A percentile compares a stretch with the other conserved stretches of the same genome.
These are phyloP conservation scores for Leistus spinibarbis DNA, from an alignment of 2,888 invertebrate genomes.

Conservation along the genomic window DNA sequence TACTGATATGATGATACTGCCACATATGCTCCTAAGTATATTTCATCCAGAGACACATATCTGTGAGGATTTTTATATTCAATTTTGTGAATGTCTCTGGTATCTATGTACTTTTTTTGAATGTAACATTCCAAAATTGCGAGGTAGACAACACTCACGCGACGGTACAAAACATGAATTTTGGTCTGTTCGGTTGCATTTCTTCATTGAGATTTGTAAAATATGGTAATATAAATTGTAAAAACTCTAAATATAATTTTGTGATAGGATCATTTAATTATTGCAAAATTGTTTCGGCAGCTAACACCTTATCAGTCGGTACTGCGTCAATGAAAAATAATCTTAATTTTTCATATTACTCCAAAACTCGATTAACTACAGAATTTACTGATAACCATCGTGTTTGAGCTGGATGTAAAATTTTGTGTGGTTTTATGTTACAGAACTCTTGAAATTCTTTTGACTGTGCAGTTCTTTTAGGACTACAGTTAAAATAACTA, in stretches of 20 bases:
- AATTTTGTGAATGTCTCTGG: slow-evolving; percentile 25
- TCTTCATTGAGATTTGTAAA: slow-evolving; percentile 41
- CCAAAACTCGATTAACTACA: slow-evolving; percentile 40
- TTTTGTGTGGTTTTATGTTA: slow-evolving; percentile 41
- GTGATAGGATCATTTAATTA: slow-evolving; percentile 28
- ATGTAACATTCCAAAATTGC: slow-evolving; percentile 36
- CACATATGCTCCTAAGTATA: slow-evolving; percentile 40
- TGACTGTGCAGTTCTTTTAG: slow-evolving; percentile 42
- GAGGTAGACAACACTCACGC: slow-evolving; percentile 24
- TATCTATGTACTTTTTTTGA: slow-evolving; percentile 32
- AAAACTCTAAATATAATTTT: slow-evolving; percentile 41
- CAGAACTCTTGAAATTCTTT: slow-evolving; percentile 41
- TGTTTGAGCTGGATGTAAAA: slow-evolving; percentile 41
- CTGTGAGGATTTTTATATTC: slow-evolving; percentile 39
- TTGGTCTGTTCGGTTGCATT: slow-evolving; percentile 42
- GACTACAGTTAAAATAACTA: slow-evolving; percentile 45
- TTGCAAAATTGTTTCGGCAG: slow-evolving; percentile 25
- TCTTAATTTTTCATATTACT: slow-evolving; percentile 40
- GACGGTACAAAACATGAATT: slow-evolving; percentile 40
- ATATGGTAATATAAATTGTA: slow-evolving; percentile 40
- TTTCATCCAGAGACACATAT: slow-evolving; percentile 32
- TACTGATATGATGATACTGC: slow-evolving; percentile 12
- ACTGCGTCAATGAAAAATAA: slow-evolving; percentile 39
- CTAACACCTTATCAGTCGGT: slow-evolving; percentile 17
- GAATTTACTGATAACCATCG: slow-evolving; percentile 42